Percentiles rank a stretch among this genome's conserved stretches.
Evolutionary conservation across 1,140 invertebrate species (phyloP).

Genomic region (Diuraphis noxia): DNA sequence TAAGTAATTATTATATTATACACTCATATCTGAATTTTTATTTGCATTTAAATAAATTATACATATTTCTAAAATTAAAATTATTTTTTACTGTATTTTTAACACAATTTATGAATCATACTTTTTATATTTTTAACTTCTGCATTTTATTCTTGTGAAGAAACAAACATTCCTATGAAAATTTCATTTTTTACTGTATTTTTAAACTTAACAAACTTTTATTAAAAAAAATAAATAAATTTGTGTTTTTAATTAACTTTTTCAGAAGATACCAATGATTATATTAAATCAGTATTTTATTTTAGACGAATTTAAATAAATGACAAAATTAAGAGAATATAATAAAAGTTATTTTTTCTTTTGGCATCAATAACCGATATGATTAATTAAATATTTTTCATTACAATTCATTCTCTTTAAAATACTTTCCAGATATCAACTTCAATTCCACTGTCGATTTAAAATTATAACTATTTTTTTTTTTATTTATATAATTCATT

Average conservation of each 20-base stretch:
- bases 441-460: too few species aligned
- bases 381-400: not conserved
- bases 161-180: too few species aligned
- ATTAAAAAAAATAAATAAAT: not conserved
- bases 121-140: too few species aligned
- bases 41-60: not conserved
- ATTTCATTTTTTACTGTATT: not conserved
- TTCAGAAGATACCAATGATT: not conserved
- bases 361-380: not conserved
- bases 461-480: too few species aligned
- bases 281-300: too few species aligned
- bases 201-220: not conserved
- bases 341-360: too few species aligned
- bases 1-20: not conserved
- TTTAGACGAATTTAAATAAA: too few species aligned
- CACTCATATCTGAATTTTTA: not conserved
- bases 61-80: not conserved
- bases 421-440: not conserved
- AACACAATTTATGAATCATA: too few species aligned
- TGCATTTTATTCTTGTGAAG: too few species aligned
- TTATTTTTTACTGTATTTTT: not conserved
- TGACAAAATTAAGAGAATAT: too few species aligned
- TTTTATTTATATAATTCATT: too few species aligned
- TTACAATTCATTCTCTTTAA: not conserved
- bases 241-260: not conserved